Evolutionary conservation across 2,797 vertebrate genomes (phyloP), one percentile per base, ranked within the genome.

Genomic region (Paratrypauchen microcephalus): DNA sequence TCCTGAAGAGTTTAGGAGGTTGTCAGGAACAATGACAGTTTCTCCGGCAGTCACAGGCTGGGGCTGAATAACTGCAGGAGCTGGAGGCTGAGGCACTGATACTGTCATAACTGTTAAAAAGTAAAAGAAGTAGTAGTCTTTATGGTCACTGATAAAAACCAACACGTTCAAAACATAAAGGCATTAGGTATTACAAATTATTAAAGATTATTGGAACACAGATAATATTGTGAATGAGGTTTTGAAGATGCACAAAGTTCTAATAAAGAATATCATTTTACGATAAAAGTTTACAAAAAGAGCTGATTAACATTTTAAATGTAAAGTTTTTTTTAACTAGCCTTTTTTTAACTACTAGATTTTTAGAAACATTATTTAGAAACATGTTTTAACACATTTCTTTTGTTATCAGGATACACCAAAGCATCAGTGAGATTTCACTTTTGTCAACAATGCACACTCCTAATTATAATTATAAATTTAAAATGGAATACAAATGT

Each of bases 1-100:
- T 84, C 97, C 96, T 0, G 95, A 96, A 74, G 92, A 95, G 94
- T 91, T 95, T 80, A 99, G 92, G 84, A 99, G 93, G 91, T 98
- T 99, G 94, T 99, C 96, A 19, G 98, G 97, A 82, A 99, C 92
- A 76, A 99, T 95, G 90, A 99, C 96, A 1, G 96, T 98, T 88
- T 98, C 97, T 84, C 96, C 97, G 47, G 94, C 94, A 63, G 94
- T 93, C 89, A 99, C 88, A n/a, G 97, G 95, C 52, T 97, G 96
- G 57, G 97, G 97, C 83, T 97, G 97, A 88, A 99, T 94, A 92
- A 97, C 93, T 75, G 93, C 94, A 77, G 94, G 87, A 61, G 94
- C 89, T 26, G 93, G 87, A 8, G 95, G 91, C 86, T 95, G 95
- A 87, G 95, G 93, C 90, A 94, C 85, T 60, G 95, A 82, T 62